Percentiles rank a stretch among this genome's conserved stretches.
Evolutionary conservation across 2,797 vertebrate species (phyloP).

Genomic region (Lophotriccus pileatus): DNA sequence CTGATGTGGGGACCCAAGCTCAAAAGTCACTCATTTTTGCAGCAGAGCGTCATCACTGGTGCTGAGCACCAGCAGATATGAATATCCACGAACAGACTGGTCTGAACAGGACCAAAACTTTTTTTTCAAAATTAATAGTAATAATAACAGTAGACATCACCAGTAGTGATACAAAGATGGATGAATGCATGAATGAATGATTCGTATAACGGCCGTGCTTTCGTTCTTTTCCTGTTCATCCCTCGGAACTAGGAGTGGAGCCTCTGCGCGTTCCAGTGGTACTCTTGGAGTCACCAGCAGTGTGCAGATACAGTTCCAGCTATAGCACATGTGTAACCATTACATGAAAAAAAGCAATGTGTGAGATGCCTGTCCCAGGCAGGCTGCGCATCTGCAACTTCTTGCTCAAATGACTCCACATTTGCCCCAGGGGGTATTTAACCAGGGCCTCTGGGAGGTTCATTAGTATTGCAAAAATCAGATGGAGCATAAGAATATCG

Average conservation of each 20-base stretch:
- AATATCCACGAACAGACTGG: neutral
- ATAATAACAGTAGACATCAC: accelerated
- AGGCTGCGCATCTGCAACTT: neutral
- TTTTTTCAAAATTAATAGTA: neutral
- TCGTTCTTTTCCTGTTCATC: neutral
- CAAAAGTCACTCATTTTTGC: neutral
- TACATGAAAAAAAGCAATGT: neutral
- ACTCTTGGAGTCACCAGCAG: neutral
- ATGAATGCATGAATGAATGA: slow-evolving; percentile 5
- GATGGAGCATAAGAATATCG: accelerated
- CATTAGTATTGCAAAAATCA: neutral
- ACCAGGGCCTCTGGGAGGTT: neutral
- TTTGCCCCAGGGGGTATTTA: neutral
- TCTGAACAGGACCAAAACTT: neutral
- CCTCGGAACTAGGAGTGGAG: neutral
- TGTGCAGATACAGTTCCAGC: neutral
- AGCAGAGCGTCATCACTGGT: neutral
- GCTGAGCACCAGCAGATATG: neutral
- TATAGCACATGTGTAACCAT: neutral
- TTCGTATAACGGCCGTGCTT: neutral
- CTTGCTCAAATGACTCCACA: neutral
- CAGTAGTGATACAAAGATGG: neutral
- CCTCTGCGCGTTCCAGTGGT: neutral
- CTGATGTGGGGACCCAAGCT: neutral
- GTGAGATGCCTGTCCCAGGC: neutral